A percentile compares a stretch with the other conserved stretches of the same genome.
phyloP scores from a whole-genome alignment of 53 echinoderm and acorn worm species.

The Luidia sarsii region DNA sequence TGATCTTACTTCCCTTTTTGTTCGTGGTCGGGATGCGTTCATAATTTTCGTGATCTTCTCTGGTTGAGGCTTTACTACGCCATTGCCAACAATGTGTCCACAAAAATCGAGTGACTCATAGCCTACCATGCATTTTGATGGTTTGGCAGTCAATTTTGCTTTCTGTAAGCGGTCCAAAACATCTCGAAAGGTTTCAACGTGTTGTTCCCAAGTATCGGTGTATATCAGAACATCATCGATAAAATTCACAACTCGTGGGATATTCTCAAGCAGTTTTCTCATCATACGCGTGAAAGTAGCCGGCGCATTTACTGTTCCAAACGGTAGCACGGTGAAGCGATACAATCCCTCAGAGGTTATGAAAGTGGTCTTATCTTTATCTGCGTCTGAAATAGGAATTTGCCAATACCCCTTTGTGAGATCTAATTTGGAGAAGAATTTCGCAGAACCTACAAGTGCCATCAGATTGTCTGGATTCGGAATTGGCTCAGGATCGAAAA shows the following conservation, averaged over 20 bases:
- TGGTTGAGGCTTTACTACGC: conserved; percentile 31
- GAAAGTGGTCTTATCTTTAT: conserved; percentile 55
- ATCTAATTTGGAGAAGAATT: conserved; percentile 58
- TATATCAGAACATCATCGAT: conserved; percentile 35
- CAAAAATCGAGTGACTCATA: conserved; percentile 58
- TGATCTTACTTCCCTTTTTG: conserved; percentile 54
- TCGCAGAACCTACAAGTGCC: conserved; percentile 10
- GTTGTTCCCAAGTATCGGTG: conserved; percentile 58
- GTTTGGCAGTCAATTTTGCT: conserved; percentile 63
- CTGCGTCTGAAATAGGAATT: conserved; percentile 45
- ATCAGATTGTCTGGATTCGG: conserved; percentile 57
- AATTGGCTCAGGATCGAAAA: conserved; percentile 66
- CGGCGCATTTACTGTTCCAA: conserved; percentile 50
- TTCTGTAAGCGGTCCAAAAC: conserved; percentile 37
- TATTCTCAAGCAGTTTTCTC: background rate
- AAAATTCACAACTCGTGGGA: background rate
- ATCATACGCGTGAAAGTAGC: conserved; percentile 48
- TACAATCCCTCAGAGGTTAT: conserved; percentile 55
- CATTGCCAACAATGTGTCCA: conserved; percentile 59
- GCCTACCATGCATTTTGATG: conserved; percentile 57
- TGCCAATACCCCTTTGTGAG: conserved; percentile 74
- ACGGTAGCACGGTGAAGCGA: conserved; percentile 59
- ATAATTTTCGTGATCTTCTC: conserved; percentile 24
- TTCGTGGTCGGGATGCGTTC: conserved; percentile 31
- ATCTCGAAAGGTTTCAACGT: background rate